A percentile compares a stretch with the other conserved stretches of the same genome.
Evolutionary conservation across 2,888 invertebrate genomes (phyloP).

Genomic region (Allophyes oxyacanthae): DNA sequence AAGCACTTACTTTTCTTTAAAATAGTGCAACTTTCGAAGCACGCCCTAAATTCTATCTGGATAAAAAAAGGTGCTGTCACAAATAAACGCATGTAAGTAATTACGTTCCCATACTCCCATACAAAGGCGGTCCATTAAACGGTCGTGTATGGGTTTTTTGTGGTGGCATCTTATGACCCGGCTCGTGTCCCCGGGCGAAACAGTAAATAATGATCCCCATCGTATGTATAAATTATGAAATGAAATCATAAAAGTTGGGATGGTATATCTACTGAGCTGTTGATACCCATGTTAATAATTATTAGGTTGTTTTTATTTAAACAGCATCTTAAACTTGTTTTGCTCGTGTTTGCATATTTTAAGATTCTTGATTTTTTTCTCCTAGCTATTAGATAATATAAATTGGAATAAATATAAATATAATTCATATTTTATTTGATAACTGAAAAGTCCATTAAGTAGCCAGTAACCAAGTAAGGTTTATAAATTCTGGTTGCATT

Average conservation of each 20-base stretch:
- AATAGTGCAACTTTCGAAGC: conserved; percentile 16
- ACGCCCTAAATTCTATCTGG: conserved; percentile 7
- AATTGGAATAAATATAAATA: too few species aligned
- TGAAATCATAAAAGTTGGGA: conserved; percentile 74
- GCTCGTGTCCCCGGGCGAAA: conserved; percentile 75
- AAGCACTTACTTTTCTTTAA: neutral
- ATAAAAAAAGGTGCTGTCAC: conserved; percentile 45
- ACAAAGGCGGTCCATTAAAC: conserved; percentile 68
- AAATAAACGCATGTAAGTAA: conserved; percentile 59
- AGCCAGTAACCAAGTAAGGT: too few species aligned
- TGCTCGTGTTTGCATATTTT: too few species aligned
- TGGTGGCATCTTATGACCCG: conserved; percentile 76
- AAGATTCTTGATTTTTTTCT: too few species aligned
- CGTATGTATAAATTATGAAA: conserved; percentile 79
- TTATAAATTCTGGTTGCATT: too few species aligned
- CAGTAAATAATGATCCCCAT: conserved; percentile 80
- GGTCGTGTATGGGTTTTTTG: conserved; percentile 71
- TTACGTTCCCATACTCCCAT: conserved; percentile 63
- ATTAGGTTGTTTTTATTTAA: too few species aligned
- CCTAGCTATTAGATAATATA: too few species aligned
- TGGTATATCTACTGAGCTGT: conserved; percentile 60
- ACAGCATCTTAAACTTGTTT: too few species aligned
- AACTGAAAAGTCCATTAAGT: too few species aligned
- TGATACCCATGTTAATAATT: conserved; percentile 38
- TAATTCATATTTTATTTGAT: too few species aligned